phyloP scores from a whole-genome alignment of 2,797 vertebrate species.

The Crypturellus tataupa region DNA sequence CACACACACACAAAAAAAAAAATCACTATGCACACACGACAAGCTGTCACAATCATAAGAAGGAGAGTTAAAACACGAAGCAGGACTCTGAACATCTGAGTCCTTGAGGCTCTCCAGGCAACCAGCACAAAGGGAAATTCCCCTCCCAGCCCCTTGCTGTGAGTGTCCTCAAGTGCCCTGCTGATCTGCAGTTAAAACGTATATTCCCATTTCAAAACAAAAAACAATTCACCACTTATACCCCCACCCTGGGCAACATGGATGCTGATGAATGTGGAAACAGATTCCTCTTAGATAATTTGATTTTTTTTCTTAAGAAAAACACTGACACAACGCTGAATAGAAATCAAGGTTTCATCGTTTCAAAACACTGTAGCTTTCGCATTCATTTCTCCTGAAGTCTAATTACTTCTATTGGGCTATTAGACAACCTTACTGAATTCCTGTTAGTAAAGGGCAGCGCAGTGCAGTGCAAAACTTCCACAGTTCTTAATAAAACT shows the following conservation, averaged over 20 bases:
- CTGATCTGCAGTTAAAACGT: not conserved
- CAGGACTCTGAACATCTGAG: not conserved
- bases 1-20: not conserved
- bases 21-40: not conserved
- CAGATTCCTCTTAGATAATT: not conserved
- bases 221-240: not conserved
- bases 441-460: not conserved
- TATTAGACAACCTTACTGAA: not conserved
- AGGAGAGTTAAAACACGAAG: not conserved
- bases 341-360: not conserved
- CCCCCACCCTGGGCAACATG: not conserved
- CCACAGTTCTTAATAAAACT: not conserved
- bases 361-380: not conserved
- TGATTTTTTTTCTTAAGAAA: not conserved
- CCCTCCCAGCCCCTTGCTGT: not conserved
- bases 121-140: not conserved
- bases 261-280: not conserved
- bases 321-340: not conserved
- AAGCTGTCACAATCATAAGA: not conserved
- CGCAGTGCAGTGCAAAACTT: not conserved
- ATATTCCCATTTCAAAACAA: not conserved
- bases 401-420: not conserved
- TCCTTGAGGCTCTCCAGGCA: not conserved
- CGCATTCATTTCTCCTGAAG: not conserved
- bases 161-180: not conserved